Conservation (phyloP, 2,797 vertebrate genomes). For the Sardinella longiceps region DNA sequence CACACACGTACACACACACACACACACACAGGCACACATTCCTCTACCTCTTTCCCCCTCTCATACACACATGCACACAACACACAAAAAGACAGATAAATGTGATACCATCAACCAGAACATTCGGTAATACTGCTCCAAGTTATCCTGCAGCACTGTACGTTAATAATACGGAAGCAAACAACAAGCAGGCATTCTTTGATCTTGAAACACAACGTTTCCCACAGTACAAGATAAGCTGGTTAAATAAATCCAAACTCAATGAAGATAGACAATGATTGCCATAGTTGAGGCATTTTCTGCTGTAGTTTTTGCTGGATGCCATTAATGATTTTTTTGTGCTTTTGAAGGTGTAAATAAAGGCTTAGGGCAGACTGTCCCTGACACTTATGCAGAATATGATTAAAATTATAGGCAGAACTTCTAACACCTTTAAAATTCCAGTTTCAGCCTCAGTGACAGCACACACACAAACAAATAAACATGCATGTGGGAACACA, state of each 20-base stretch:
- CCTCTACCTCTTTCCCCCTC: not conserved
- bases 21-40: not conserved
- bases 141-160: not conserved
- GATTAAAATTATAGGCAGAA: not conserved
- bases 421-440: not conserved
- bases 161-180: not conserved
- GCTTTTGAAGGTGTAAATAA: not conserved
- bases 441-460: not conserved
- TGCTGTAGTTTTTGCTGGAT: not conserved
- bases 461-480: not conserved
- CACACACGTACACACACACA: slow-evolving; percentile 1
- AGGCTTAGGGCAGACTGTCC: not conserved
- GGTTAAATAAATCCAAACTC: not conserved
- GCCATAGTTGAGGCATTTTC: not conserved
- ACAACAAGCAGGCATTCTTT: not conserved
- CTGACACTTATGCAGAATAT: not conserved
- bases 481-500: not conserved
- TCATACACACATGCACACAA: not conserved
- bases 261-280: not conserved
- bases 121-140: not conserved
- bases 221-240: not conserved
- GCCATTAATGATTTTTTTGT: not conserved
- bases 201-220: not conserved
- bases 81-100: not conserved
- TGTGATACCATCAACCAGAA: not conserved